Percentiles rank a stretch among this genome's conserved stretches.
These are phyloP conservation scores for Baronia brevicornis DNA, from an alignment of 2,888 invertebrate genomes.

Conservation along the genomic window DNA sequence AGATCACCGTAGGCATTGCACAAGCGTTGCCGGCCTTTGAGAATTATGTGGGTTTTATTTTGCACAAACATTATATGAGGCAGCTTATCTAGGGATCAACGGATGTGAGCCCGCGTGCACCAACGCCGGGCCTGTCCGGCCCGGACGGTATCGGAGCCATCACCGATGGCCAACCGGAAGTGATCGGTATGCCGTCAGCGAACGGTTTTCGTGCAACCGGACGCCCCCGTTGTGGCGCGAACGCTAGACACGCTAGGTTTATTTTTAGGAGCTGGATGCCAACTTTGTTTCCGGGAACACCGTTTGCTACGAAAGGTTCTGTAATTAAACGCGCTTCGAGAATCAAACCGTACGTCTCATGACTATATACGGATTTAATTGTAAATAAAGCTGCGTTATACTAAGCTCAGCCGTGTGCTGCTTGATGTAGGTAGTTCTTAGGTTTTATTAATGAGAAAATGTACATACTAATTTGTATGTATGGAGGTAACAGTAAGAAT, in stretches of 20 bases:
- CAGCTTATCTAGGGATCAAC: slow-evolving; percentile 11
- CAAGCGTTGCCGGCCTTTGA: no score
- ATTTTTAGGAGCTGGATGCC: slow-evolving; percentile 21
- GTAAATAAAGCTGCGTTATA: no score
- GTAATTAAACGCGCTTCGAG: slow-evolving; percentile 4
- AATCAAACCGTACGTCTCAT: neutral
- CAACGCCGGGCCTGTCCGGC: slow-evolving; percentile 7
- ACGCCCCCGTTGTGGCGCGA: slow-evolving; percentile 26
- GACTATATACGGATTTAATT: no score
- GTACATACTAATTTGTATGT: no score
- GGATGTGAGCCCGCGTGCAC: slow-evolving; percentile 5
- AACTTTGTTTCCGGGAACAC: slow-evolving; percentile 20
- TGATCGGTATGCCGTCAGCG: slow-evolving; percentile 31
- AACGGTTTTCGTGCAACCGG: slow-evolving; percentile 36
- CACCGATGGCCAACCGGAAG: no score
- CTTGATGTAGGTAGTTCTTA: no score
- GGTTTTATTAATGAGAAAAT: no score
- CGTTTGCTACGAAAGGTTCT: slow-evolving; percentile 13
- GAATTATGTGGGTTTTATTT: no score
- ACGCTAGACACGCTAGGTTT: slow-evolving; percentile 16
- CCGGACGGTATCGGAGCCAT: no score
- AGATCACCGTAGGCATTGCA: no score
- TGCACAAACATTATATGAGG: slow-evolving; percentile 10
- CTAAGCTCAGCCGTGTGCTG: no score
- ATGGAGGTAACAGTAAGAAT: no score